Conservation (phyloP, 2,888 invertebrate genomes). For the Tricholauxania praeusta region DNA sequence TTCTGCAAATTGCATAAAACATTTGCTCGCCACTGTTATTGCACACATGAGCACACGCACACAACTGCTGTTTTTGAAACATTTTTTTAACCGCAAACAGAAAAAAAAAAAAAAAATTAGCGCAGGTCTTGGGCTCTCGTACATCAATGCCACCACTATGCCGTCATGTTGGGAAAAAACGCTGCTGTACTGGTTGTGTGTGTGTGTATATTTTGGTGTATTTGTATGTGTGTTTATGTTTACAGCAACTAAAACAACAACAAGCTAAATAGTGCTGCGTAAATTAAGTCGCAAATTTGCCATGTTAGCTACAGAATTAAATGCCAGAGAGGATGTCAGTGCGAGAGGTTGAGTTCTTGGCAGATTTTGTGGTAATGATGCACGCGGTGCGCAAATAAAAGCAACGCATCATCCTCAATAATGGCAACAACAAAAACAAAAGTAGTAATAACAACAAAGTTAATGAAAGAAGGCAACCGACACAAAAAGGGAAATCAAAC, state of each 20-base stretch:
- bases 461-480: background rate
- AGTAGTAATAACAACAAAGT: slow-evolving; percentile 10
- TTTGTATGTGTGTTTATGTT: background rate
- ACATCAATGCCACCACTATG: background rate
- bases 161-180: background rate
- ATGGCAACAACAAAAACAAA: slow-evolving; percentile 16
- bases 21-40: too few species aligned
- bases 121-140: background rate
- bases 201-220: too few species aligned
- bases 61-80: too few species aligned
- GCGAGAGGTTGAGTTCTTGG: background rate
- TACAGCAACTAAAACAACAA: background rate
- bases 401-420: slow-evolving; percentile 30
- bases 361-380: too few species aligned
- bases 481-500: background rate
- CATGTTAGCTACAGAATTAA: slow-evolving; percentile 4
- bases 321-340: background rate
- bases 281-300: slow-evolving; percentile 20
- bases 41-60: too few species aligned
- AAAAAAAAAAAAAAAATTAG: slow-evolving; percentile 9
- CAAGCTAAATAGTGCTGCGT: slow-evolving; percentile 2
- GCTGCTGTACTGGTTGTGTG: too few species aligned
- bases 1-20: too few species aligned
- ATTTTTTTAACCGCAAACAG: background rate
- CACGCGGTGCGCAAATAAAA: background rate